These are phyloP conservation scores for Oscheius sp. DNA, from an alignment of 2,888 invertebrate genomes.

Conservation along the genomic window DNA sequence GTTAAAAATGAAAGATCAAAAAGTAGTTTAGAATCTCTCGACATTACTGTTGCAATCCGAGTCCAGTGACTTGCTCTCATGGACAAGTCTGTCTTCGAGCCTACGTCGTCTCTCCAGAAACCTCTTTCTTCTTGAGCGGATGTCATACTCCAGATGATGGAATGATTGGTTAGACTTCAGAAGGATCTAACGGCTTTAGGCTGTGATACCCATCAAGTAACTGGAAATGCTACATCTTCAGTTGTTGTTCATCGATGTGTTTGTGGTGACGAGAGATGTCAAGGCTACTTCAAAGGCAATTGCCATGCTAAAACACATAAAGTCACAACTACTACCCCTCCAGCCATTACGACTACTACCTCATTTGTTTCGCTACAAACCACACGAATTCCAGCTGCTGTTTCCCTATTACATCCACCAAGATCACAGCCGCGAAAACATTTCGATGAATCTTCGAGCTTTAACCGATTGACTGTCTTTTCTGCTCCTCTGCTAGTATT, in stretches of 20 bases:
- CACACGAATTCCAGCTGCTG: not conserved
- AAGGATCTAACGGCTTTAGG: slow-evolving; percentile 17
- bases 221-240: slow-evolving; percentile 46
- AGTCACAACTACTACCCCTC: not conserved
- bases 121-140: slow-evolving; percentile 49
- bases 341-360: not conserved
- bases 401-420: not conserved
- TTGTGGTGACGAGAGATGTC: slow-evolving; percentile 44
- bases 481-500: not conserved
- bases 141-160: slow-evolving; percentile 48
- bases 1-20: not conserved
- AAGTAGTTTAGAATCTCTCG: slow-evolving; percentile 38
- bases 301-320: slow-evolving; percentile 28
- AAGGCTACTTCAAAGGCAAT: slow-evolving; percentile 45
- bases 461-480: not conserved
- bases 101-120: slow-evolving; percentile 41
- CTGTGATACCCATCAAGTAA: slow-evolving; percentile 43
- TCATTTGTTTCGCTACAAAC: not conserved
- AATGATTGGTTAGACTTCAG: slow-evolving; percentile 29
- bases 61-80: slow-evolving; percentile 28
- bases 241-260: slow-evolving; percentile 49
- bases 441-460: not conserved
- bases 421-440: not conserved
- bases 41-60: slow-evolving; percentile 41
- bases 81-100: slow-evolving; percentile 45